phyloP scores from a whole-genome alignment of 2,888 invertebrate genomes.

The Hirudinaria manillensis region DNA sequence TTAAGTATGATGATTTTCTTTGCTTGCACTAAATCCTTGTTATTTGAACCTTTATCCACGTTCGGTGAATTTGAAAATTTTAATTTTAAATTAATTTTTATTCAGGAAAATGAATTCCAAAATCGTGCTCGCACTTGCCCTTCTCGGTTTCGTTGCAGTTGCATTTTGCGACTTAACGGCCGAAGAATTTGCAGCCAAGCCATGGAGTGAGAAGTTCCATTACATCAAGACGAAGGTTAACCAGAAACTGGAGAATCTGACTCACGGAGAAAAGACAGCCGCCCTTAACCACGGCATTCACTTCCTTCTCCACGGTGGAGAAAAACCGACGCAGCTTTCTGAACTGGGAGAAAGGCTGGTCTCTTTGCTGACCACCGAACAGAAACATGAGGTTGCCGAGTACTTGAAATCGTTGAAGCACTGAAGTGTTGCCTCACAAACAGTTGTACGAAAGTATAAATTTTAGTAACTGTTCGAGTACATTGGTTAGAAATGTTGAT shows the following conservation, averaged over 20 bases:
- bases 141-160: constrained; percentile 1
- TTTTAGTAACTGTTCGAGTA: no score
- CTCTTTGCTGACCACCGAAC: neutral
- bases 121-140: neutral
- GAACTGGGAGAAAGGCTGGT: neutral
- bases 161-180: neutral
- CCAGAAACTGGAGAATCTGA: neutral
- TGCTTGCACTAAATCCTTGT: no score
- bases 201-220: neutral
- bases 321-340: neutral
- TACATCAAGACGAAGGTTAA: neutral
- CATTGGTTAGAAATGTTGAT: no score
- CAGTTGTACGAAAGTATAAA: no score
- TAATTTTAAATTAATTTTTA: no score
- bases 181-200: neutral
- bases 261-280: neutral
- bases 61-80: no score
- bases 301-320: neutral
- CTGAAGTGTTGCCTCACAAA: no score
- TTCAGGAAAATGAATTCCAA: neutral
- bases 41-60: no score
- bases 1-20: no score
- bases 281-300: neutral
- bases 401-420: neutral
- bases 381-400: neutral